A percentile compares a stretch with the other conserved stretches of the same genome.
Evolutionary conservation across 2,797 vertebrate genomes (phyloP).

Genomic region (Chrysocyon brachyurus): DNA sequence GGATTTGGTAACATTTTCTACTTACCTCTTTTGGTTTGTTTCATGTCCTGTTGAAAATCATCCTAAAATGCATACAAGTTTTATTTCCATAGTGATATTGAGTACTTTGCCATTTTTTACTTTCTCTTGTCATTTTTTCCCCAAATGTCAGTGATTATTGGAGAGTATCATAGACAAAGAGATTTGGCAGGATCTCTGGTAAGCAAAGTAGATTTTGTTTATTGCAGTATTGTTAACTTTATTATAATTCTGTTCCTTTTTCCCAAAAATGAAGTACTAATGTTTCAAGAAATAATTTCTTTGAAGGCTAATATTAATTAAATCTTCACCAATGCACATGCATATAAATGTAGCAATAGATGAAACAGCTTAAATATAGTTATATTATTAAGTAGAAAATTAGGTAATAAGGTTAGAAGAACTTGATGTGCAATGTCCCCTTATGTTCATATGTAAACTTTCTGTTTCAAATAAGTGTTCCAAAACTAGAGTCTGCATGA

Average conservation of each 20-base stretch:
- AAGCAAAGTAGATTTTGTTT: neutral
- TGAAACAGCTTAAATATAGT: neutral
- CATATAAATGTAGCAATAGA: neutral
- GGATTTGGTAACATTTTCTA: conserved; percentile 6
- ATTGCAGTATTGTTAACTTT: conserved; percentile 8
- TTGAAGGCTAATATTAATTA: neutral
- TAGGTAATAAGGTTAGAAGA: neutral
- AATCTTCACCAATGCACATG: neutral
- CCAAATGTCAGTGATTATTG: conserved; percentile 26
- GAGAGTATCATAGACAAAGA: neutral
- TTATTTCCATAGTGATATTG: neutral
- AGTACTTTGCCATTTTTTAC: neutral
- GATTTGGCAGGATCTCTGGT: neutral
- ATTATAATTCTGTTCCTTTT: neutral
- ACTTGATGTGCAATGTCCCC: neutral
- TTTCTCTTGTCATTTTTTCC: neutral
- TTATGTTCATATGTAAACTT: conserved; percentile 70
- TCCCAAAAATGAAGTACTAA: neutral
- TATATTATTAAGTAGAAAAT: neutral
- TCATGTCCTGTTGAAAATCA: conserved; percentile 34
- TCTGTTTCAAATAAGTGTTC: conserved; percentile 75
- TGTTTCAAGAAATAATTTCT: conserved; percentile 1
- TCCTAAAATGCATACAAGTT: neutral
- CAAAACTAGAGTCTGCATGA: conserved; percentile 61
- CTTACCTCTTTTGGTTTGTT: neutral